Evolutionary conservation across 2,797 vertebrate species (phyloP).

Genomic region (Phalanger gymnotis): DNA sequence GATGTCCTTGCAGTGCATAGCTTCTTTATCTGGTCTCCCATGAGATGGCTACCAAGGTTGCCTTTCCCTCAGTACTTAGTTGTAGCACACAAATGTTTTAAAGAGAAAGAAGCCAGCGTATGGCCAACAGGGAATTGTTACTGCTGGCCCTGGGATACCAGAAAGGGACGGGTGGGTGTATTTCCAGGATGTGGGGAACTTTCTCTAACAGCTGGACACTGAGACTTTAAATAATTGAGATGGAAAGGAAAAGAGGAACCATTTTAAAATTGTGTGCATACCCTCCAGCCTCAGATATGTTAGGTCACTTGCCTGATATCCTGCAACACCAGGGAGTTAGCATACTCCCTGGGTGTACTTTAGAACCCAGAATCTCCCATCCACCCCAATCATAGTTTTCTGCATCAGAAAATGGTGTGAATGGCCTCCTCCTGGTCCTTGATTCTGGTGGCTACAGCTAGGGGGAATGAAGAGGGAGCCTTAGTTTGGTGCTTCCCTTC

Average conservation of each 20-base stretch:
- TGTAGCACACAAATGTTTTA: neutral
- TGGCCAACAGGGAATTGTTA: neutral
- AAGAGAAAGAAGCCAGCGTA: neutral
- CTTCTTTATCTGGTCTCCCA: neutral
- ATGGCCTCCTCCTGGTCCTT: neutral
- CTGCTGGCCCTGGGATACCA: neutral
- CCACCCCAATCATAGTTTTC: neutral
- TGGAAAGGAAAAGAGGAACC: neutral
- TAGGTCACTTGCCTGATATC: neutral
- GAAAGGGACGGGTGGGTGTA: neutral
- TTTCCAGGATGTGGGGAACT: conserved; percentile 25
- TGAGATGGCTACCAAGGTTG: neutral
- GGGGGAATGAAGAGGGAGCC: neutral
- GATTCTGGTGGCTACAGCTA: neutral
- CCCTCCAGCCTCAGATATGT: neutral
- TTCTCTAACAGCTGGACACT: neutral
- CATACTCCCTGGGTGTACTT: neutral
- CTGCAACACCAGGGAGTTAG: neutral
- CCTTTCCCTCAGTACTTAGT: neutral
- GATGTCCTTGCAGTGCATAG: neutral
- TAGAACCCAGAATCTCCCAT: neutral
- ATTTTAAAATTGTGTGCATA: neutral
- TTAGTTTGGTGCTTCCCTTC: conserved; percentile 5
- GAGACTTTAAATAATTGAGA: neutral
- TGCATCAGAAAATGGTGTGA: neutral